A percentile compares a stretch with the other conserved stretches of the same genome.
phyloP scores from a whole-genome alignment of 2,888 invertebrate species.

The Fissipunctia ypsillon region DNA sequence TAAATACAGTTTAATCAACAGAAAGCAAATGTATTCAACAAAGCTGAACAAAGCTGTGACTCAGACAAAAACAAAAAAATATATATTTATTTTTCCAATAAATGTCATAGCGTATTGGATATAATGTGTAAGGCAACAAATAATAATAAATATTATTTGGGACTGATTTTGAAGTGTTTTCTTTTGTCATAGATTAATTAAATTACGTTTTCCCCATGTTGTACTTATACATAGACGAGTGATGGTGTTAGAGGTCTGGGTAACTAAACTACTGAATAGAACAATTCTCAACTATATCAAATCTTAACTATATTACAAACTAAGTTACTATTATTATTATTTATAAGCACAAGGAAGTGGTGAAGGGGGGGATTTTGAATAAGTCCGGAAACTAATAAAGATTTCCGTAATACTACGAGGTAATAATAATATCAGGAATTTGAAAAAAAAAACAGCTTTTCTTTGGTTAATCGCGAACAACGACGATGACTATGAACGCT shows the following conservation, averaged over 20 bases:
- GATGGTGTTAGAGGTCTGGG: not conserved
- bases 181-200: conserved; percentile 53
- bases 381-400: not conserved
- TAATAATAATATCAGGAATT: not conserved
- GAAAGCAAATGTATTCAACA: conserved; percentile 72
- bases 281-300: too few species aligned
- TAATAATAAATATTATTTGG: conserved; percentile 77
- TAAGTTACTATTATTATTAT: too few species aligned
- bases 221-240: not conserved
- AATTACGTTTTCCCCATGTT: not conserved
- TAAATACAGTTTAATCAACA: conserved; percentile 65
- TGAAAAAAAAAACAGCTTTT: not conserved
- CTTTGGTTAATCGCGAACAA: not conserved
- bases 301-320: too few species aligned
- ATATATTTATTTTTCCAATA: conserved; percentile 88
- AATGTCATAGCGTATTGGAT: conserved; percentile 81
- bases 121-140: conserved; percentile 78
- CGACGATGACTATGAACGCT: not conserved
- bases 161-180: conserved; percentile 73
- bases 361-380: too few species aligned
- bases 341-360: too few species aligned
- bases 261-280: not conserved
- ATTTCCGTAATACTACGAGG: not conserved
- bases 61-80: conserved; percentile 73
- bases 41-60: conserved; percentile 82